A percentile compares a stretch with the other conserved stretches of the same genome.
Evolutionary conservation across 2,113 vertebrate species (phyloP).

Genomic region (Gallinago paraguaiae): DNA sequence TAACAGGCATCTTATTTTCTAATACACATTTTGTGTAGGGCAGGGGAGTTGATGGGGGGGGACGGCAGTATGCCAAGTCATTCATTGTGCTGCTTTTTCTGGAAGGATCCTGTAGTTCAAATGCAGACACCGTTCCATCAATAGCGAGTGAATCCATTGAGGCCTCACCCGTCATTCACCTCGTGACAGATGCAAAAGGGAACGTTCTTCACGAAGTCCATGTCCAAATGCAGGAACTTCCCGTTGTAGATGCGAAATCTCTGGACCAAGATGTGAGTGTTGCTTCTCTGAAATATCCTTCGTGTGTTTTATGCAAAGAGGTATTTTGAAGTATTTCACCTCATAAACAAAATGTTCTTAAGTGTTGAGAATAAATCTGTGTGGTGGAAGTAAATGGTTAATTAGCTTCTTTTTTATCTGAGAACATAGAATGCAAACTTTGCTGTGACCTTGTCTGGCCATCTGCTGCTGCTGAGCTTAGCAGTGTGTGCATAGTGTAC

Average conservation of each 20-base stretch:
- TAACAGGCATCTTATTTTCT: neutral
- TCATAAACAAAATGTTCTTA: neutral
- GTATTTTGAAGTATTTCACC: neutral
- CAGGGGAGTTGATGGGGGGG: neutral
- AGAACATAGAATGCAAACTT: neutral
- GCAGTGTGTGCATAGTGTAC: neutral
- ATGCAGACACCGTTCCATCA: neutral
- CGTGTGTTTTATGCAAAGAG: rapidly evolving
- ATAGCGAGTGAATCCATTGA: slow-evolving; percentile 68
- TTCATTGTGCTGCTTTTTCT: neutral
- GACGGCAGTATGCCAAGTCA: neutral
- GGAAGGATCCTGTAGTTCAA: slow-evolving; percentile 74
- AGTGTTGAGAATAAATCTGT: neutral
- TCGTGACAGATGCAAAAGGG: slow-evolving; percentile 86
- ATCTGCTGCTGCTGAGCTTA: neutral
- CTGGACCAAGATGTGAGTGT: slow-evolving; percentile 66
- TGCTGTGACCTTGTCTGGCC: neutral
- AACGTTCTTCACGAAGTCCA: slow-evolving; percentile 90
- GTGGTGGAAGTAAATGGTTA: neutral
- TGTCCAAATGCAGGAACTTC: slow-evolving; percentile 88
- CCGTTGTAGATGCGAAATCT: slow-evolving; percentile 66
- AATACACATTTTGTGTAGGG: neutral
- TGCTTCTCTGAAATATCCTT: neutral
- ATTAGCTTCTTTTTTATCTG: neutral
- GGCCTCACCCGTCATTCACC: slow-evolving; percentile 80